A percentile compares a stretch with the other conserved stretches of the same genome.
These are phyloP conservation scores for Lepus americanus DNA, from an alignment of 2,113 vertebrate species.

Conservation along the genomic window DNA sequence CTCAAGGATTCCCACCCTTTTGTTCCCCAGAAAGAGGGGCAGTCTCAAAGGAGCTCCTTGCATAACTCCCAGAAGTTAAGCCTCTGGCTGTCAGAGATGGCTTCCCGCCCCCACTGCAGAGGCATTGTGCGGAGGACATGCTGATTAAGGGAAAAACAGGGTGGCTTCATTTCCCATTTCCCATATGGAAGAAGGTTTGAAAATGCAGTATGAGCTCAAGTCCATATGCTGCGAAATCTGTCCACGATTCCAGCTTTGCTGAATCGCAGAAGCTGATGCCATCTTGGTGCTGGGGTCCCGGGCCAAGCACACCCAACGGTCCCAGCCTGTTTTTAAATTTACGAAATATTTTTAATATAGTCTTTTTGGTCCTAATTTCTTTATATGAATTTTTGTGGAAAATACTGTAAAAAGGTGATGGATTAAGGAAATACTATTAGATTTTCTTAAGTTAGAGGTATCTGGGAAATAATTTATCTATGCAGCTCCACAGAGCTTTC, in stretches of 20 bases:
- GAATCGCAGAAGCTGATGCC: slow-evolving; percentile 48
- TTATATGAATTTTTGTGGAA: slow-evolving; percentile 33
- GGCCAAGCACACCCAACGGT: not conserved
- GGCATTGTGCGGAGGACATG: slow-evolving; percentile 13
- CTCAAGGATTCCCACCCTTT: not conserved
- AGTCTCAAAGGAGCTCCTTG: not conserved
- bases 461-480: slow-evolving; percentile 32
- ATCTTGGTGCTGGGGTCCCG: not conserved
- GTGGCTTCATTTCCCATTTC: not conserved
- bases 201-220: not conserved
- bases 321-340: not conserved
- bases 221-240: slow-evolving; percentile 64
- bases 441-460: slow-evolving; percentile 29
- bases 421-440: not conserved
- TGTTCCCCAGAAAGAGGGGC: not conserved
- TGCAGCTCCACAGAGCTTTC: not conserved
- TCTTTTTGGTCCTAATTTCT: not conserved
- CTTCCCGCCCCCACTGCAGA: not conserved
- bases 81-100: not conserved
- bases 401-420: slow-evolving; percentile 19
- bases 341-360: not conserved
- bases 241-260: not conserved
- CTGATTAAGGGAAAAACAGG: slow-evolving; percentile 32
- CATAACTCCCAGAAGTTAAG: not conserved
- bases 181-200: slow-evolving; percentile 54